These are phyloP conservation scores for Hymenochirus boettgeri DNA, from an alignment of 2,113 vertebrate species.

Conservation along the genomic window DNA sequence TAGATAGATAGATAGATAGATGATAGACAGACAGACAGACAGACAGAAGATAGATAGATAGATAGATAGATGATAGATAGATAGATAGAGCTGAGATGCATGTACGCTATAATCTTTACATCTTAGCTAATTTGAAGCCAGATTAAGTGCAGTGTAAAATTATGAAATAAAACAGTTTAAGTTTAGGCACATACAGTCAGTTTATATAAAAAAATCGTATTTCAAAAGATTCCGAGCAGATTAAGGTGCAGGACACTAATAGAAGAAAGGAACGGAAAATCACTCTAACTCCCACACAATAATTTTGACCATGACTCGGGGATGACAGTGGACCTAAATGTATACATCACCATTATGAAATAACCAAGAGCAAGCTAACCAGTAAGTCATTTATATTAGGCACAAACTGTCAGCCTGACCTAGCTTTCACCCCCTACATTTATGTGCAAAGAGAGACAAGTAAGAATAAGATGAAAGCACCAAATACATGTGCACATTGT, in stretches of 20 bases:
- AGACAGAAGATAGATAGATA: no score
- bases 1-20: no score
- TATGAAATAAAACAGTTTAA: slow-evolving; percentile 29
- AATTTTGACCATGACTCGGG: slow-evolving; percentile 42
- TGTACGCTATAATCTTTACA: no score
- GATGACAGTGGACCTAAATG: slow-evolving; percentile 15
- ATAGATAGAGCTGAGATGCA: no score
- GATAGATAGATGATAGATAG: no score
- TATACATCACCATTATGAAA: slow-evolving; percentile 46
- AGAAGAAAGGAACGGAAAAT: slow-evolving; percentile 27
- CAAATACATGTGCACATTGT: slow-evolving; percentile 37
- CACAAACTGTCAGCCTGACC: slow-evolving; percentile 43
- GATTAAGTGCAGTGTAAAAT: slow-evolving; percentile 12
- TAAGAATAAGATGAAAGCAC: slow-evolving; percentile 37
- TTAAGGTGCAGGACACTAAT: slow-evolving; percentile 35
- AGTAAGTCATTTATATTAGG: slow-evolving; percentile 49
- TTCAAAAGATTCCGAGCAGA: slow-evolving; percentile 8
- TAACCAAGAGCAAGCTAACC: slow-evolving; percentile 44
- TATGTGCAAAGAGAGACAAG: slow-evolving; percentile 37
- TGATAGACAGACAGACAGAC: no score
- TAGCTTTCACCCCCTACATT: slow-evolving; percentile 37
- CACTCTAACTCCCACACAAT: slow-evolving; percentile 11
- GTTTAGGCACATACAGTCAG: slow-evolving; percentile 8
- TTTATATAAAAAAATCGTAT: slow-evolving; percentile 28
- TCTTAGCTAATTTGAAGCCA: no score